A percentile compares a stretch with the other conserved stretches of the same genome.
Conservation (phyloP, 2,113 vertebrate species). For the Hemiprocne comata region DNA sequence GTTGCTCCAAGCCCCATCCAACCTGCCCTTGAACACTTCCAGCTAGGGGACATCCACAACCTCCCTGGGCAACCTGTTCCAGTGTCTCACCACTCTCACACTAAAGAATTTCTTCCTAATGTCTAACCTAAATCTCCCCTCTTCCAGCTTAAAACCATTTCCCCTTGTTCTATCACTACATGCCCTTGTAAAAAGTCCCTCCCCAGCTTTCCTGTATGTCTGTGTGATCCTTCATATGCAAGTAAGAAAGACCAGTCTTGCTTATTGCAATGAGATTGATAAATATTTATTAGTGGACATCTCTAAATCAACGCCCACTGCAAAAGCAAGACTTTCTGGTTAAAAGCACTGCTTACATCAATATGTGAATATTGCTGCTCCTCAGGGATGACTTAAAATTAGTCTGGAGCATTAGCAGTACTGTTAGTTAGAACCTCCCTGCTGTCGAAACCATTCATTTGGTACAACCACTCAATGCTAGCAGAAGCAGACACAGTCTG, state of each 20-base stretch:
- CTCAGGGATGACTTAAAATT: conserved; percentile 34
- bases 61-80: too few species aligned
- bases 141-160: too few species aligned
- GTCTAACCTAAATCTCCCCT: too few species aligned
- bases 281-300: conserved; percentile 21
- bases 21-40: too few species aligned
- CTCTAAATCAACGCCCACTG: neutral
- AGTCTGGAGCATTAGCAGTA: neutral
- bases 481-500: neutral
- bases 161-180: too few species aligned
- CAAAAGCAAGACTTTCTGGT: neutral
- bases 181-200: too few species aligned
- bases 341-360: conserved; percentile 17
- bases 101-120: too few species aligned
- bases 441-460: neutral
- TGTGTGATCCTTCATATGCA: neutral
- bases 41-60: too few species aligned
- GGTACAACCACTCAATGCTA: fast-evolving
- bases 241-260: neutral
- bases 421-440: neutral
- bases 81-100: too few species aligned
- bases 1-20: too few species aligned
- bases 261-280: neutral
- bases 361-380: neutral
- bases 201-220: neutral